Conservation (phyloP, 2,888 invertebrate genomes). For the Drosophila helvetica region DNA sequence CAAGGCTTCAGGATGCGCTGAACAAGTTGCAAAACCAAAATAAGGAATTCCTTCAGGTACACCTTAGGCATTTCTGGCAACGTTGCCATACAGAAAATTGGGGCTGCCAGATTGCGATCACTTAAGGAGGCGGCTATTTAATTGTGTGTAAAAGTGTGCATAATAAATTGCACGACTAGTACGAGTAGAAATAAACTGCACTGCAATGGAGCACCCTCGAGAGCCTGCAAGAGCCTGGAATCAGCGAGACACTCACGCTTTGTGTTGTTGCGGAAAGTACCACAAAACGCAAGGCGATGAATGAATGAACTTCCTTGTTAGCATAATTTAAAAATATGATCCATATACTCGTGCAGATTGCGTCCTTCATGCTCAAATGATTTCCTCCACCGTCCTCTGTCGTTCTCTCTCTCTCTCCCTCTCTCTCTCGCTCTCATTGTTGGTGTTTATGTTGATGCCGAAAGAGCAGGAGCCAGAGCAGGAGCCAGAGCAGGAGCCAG, state of each 20-base stretch:
- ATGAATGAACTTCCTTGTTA: conserved; percentile 19
- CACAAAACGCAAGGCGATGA: conserved; percentile 13
- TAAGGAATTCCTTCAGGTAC: neutral
- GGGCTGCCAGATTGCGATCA: too few relatives aligned
- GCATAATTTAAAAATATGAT: conserved; percentile 39
- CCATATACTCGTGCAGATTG: conserved; percentile 17
- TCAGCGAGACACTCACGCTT: neutral
- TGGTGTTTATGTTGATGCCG: neutral
- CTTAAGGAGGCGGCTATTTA: neutral
- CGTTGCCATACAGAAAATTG: too few relatives aligned
- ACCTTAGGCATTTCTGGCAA: neutral
- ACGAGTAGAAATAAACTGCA: neutral
- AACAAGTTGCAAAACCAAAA: neutral
- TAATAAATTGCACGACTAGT: neutral
- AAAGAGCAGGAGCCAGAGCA: neutral
- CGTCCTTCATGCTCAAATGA: conserved; percentile 44
- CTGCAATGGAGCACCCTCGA: neutral
- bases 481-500: neutral
- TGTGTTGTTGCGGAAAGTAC: neutral
- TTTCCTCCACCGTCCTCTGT: conserved; percentile 13
- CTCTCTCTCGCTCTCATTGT: neutral
- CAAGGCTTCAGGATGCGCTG: neutral
- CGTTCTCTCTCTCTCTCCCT: neutral
- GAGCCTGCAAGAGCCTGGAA: neutral
- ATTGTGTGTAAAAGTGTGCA: neutral